A percentile compares a stretch with the other conserved stretches of the same genome.
Evolutionary conservation across 2,113 vertebrate species (phyloP).

Genomic region (Ammospiza nelsoni): DNA sequence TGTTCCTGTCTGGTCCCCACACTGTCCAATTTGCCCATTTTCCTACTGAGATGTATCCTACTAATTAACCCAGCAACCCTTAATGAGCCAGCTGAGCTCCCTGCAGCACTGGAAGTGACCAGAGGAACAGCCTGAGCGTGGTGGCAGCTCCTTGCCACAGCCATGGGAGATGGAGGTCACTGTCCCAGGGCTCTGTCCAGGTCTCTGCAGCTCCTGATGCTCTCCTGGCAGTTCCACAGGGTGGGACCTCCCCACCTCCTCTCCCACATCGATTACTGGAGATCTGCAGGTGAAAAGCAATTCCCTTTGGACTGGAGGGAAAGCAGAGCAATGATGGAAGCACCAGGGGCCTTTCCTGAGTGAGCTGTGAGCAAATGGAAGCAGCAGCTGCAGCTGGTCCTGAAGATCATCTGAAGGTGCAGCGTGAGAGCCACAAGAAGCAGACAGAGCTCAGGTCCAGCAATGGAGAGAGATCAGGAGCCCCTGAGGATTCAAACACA

Average conservation of each 20-base stretch:
- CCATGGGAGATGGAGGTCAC: background rate
- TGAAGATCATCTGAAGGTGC: background rate
- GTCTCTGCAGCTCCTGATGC: background rate
- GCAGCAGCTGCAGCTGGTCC: background rate
- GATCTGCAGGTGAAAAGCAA: background rate
- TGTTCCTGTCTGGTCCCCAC: background rate
- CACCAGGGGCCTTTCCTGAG: background rate
- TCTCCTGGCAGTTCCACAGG: fast-evolving
- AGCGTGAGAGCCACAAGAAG: background rate
- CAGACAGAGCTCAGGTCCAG: background rate
- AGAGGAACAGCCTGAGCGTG: background rate
- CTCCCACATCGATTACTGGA: fast-evolving
- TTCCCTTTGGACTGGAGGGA: background rate
- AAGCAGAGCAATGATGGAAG: background rate
- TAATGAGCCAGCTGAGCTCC: conserved; percentile 34
- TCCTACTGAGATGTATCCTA: conserved; percentile 43
- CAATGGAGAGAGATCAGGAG: background rate
- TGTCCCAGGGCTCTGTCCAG: background rate
- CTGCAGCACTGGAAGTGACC: background rate
- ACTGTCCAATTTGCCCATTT: background rate
- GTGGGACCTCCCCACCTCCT: background rate
- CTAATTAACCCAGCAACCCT: conserved; percentile 60
- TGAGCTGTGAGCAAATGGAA: background rate
- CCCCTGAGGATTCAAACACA: background rate
- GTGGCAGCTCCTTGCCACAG: background rate